phyloP scores from a whole-genome alignment of 1,140 invertebrate species.

The Caenorhabditis inopinata region DNA sequence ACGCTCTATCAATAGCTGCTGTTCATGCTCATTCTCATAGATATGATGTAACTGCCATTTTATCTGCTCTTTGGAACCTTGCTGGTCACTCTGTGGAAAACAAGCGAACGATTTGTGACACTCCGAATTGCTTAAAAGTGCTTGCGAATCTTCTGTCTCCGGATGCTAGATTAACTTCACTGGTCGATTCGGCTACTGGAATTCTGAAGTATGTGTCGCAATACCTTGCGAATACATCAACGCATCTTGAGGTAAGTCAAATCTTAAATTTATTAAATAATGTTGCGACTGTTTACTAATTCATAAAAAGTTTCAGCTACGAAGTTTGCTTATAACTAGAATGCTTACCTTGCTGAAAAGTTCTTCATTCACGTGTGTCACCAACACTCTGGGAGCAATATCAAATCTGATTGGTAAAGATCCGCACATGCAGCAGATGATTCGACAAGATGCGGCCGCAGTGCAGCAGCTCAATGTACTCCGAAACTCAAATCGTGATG shows the following conservation, averaged over 20 bases:
- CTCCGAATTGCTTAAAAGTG: slow-evolving; percentile 26
- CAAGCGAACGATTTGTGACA: slow-evolving; percentile 33
- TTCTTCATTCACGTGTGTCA: slow-evolving; percentile 24
- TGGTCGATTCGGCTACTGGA: slow-evolving; percentile 26
- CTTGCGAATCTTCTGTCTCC: not conserved
- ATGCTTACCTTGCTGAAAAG: slow-evolving; percentile 18
- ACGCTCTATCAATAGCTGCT: not conserved
- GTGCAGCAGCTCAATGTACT: slow-evolving; percentile 19
- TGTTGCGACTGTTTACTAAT: too few relatives aligned
- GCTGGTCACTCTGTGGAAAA: slow-evolving; percentile 30
- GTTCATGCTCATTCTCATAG: slow-evolving; percentile 16
- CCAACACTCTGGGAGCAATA: slow-evolving; percentile 15
- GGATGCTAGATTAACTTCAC: not conserved
- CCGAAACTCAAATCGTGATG: slow-evolving; percentile 28
- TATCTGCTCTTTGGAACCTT: slow-evolving; percentile 29
- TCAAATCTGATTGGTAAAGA: slow-evolving; percentile 25
- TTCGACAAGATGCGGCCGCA: not conserved
- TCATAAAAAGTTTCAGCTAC: not conserved
- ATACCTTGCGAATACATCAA: slow-evolving; percentile 8
- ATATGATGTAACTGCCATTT: not conserved
- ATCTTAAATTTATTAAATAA: too few relatives aligned
- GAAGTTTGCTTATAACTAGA: not conserved
- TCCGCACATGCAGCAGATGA: slow-evolving; percentile 32
- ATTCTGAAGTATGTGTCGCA: slow-evolving; percentile 36
- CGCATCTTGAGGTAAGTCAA: slow-evolving; percentile 8